Conservation (phyloP, 2,888 invertebrate genomes). For the Rambutsinella grinnellia region DNA sequence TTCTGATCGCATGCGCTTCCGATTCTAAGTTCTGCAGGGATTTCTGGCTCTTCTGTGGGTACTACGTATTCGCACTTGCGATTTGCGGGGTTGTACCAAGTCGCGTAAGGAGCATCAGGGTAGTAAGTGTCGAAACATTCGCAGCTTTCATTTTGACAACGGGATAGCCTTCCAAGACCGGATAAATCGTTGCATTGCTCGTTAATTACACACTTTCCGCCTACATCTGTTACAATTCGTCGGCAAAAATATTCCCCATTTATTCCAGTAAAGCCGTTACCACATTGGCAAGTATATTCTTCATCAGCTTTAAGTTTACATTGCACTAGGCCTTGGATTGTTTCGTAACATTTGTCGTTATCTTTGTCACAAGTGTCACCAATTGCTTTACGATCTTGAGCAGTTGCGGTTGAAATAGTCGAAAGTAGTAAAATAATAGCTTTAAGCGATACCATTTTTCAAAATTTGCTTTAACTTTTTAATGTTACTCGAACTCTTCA, state of each 20-base stretch:
- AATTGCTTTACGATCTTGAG: neutral
- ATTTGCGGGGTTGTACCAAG: neutral
- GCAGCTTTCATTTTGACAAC: conserved; percentile 3
- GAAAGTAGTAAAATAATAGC: too few species aligned
- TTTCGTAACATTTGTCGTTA: too few species aligned
- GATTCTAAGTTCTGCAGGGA: neutral
- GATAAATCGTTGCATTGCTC: conserved; percentile 2
- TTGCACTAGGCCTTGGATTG: too few species aligned
- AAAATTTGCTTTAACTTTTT: too few species aligned
- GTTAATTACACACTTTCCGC: neutral
- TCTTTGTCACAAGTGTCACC: neutral
- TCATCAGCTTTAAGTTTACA: neutral
- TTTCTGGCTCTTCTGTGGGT: too few species aligned
- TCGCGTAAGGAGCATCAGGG: neutral
- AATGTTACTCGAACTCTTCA: too few species aligned
- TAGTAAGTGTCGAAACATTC: conserved; percentile 22
- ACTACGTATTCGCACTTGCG: conserved; percentile 2
- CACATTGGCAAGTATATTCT: conserved; percentile 1
- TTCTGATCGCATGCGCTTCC: too few species aligned
- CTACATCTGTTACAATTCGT: neutral
- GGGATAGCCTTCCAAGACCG: conserved; percentile 11
- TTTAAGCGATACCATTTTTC: too few species aligned
- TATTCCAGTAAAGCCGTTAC: neutral
- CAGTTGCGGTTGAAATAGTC: too few species aligned
- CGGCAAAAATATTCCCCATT: conserved; percentile 1